phyloP scores from a whole-genome alignment of 2,797 vertebrate species.

The Pangasius krempfi region DNA sequence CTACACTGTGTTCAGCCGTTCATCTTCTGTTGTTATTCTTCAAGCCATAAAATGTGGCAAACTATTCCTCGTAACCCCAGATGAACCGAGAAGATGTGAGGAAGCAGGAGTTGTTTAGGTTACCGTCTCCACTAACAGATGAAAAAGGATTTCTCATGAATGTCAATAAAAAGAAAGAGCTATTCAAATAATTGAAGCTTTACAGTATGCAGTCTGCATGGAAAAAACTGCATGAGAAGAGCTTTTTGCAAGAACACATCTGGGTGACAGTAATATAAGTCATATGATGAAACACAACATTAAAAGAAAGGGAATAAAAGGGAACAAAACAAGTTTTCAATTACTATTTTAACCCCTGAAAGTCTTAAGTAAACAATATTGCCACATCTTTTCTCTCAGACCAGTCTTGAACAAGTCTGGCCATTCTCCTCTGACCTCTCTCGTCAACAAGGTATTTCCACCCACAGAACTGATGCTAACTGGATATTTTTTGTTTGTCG shows the following conservation, averaged over 20 bases:
- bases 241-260: slow-evolving; percentile 13
- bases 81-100: slow-evolving; percentile 44
- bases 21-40: slow-evolving; percentile 43
- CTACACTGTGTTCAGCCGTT: slow-evolving; percentile 36
- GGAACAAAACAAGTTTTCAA: background rate
- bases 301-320: slow-evolving; percentile 1
- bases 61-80: slow-evolving; percentile 38
- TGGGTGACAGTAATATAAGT: slow-evolving; percentile 22
- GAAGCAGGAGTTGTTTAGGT: slow-evolving; percentile 38
- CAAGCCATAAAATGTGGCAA: slow-evolving; percentile 41
- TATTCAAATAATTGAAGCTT: slow-evolving; percentile 39
- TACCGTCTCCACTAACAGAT: slow-evolving; percentile 26
- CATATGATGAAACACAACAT: background rate
- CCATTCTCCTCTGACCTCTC: background rate
- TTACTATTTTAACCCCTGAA: background rate
- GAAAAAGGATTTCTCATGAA: slow-evolving; percentile 4
- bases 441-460: background rate
- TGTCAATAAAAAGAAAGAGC: slow-evolving; percentile 29
- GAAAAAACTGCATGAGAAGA: background rate
- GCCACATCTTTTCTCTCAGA: background rate
- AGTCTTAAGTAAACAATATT: background rate
- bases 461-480: background rate
- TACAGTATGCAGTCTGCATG: slow-evolving; percentile 19
- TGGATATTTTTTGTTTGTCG: background rate
- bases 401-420: background rate